phyloP scores from a whole-genome alignment of 64 coral and sea anemone genomes.

The Catalaphyllia jardinei region DNA sequence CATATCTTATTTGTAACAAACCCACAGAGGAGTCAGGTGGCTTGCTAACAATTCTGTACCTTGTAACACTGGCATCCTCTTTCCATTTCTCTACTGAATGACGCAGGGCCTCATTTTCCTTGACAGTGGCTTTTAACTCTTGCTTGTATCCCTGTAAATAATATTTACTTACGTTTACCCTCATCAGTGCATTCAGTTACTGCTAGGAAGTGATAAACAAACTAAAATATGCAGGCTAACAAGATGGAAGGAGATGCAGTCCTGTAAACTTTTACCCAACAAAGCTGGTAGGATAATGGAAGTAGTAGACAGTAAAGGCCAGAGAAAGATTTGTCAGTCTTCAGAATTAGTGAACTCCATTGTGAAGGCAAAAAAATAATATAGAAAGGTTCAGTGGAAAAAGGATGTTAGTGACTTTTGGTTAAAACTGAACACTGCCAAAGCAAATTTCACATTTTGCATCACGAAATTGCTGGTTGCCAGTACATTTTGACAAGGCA shows the following conservation, averaged over 20 bases:
- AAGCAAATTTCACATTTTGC: too few species aligned
- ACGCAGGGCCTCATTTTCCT: constrained; percentile 90
- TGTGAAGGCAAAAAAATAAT: background rate
- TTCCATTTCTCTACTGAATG: constrained; percentile 84
- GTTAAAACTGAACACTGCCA: too few species aligned
- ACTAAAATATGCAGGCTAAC: too few species aligned
- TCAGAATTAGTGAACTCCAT: too few species aligned
- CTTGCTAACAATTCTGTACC: constrained; percentile 40
- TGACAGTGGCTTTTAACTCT: constrained; percentile 88
- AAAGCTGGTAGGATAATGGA: too few species aligned
- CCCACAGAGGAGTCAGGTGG: background rate
- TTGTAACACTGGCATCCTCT: constrained; percentile 90
- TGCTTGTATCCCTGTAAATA: constrained; percentile 77
- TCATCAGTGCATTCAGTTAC: background rate
- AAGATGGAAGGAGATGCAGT: too few species aligned
- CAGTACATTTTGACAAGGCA: too few species aligned
- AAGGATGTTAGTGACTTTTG: background rate
- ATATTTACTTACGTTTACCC: background rate
- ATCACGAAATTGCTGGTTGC: too few species aligned
- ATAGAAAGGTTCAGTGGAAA: background rate
- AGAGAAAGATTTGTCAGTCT: too few species aligned
- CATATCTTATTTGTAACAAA: background rate
- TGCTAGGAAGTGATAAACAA: too few species aligned
- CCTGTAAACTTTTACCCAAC: too few species aligned
- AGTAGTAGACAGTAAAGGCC: too few species aligned